These are phyloP conservation scores for Pseudorasbora parva DNA, from an alignment of 2,113 vertebrate genomes.

Conservation along the genomic window DNA sequence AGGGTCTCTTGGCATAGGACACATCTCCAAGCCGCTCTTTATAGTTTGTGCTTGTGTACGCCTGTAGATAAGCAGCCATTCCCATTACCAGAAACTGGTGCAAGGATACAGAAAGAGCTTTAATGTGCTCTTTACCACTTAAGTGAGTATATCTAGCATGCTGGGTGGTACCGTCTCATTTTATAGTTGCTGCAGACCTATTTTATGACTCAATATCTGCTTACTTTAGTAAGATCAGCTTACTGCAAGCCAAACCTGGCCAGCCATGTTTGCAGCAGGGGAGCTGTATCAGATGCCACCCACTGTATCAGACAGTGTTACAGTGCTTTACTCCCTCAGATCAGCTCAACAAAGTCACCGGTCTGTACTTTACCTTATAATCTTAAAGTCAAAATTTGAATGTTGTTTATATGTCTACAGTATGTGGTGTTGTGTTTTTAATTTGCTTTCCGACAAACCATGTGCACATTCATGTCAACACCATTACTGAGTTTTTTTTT, in stretches of 20 bases:
- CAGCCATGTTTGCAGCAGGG: neutral
- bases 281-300: constrained; percentile 23
- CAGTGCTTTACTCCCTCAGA: neutral
- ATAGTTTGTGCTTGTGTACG: neutral
- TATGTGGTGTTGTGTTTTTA: too few relatives aligned
- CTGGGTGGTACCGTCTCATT: neutral
- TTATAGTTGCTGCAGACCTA: constrained; percentile 38
- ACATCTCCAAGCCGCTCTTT: neutral
- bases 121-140: constrained; percentile 47
- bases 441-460: too few relatives aligned
- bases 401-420: too few relatives aligned
- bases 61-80: constrained; percentile 28
- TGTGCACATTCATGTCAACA: too few relatives aligned
- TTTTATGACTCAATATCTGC: constrained; percentile 38
- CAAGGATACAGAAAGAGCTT: constrained; percentile 31
- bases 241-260: constrained; percentile 7
- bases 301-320: neutral
- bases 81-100: constrained; percentile 34
- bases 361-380: neutral
- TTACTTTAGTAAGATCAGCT: constrained; percentile 45
- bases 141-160: constrained; percentile 18
- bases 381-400: neutral
- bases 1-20: constrained; percentile 22
- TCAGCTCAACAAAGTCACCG: constrained; percentile 29
- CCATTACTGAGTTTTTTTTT: too few relatives aligned